Base-by-base conservation (phyloP, 2,113 vertebrate species). In the Centrocercus urophasianus region DNA sequence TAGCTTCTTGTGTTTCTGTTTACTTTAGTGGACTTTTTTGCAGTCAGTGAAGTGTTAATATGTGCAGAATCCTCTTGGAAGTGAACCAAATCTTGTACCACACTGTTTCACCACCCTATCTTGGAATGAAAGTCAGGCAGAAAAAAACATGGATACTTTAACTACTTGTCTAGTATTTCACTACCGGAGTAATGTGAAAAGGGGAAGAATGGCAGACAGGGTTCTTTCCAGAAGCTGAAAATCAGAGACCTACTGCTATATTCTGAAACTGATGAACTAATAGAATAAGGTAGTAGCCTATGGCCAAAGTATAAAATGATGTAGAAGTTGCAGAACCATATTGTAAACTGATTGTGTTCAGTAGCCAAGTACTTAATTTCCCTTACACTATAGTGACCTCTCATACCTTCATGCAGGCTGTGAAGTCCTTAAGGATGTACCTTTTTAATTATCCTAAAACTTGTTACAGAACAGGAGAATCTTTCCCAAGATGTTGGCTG, bases 61-160 rank as follows among this genome's bases (percentile, higher is more conserved):
- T 89, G 63, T 73, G 56, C 16, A 20, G 64, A 90, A 91, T 80
- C 67, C 30, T 11, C 34, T 76, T 85, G 84, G 74, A 93, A 92
- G 63, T 1, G 0, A 38, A 90, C 48, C 48, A 76, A 82, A 88
- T 69, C 71, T 90, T 81, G 63, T 89, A 89, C 40, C 66, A 70
- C 74, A 87, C 24, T 40, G 32, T 94, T 93, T 94, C 0, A 20
- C 59, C 9, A 5, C 71, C 60, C 77, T 80, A 28, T 16, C 0
- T 59, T 89, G 91, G 84, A 93, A 82, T 48, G 71, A 91, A 93
- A 92, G 84, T 61, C 48, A 84, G 61, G 76, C 67, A 59, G 54
- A 87, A 90, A 89, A 70, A 12, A n/a, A 28, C 20, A 8, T 20
- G 56, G 27, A 47, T 40, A 57, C 10, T 65, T 1, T 47, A 89